A percentile compares a stretch with the other conserved stretches of the same genome.
phyloP scores from a whole-genome alignment of 2,113 vertebrate genomes.

The Burhinus oedicnemus region DNA sequence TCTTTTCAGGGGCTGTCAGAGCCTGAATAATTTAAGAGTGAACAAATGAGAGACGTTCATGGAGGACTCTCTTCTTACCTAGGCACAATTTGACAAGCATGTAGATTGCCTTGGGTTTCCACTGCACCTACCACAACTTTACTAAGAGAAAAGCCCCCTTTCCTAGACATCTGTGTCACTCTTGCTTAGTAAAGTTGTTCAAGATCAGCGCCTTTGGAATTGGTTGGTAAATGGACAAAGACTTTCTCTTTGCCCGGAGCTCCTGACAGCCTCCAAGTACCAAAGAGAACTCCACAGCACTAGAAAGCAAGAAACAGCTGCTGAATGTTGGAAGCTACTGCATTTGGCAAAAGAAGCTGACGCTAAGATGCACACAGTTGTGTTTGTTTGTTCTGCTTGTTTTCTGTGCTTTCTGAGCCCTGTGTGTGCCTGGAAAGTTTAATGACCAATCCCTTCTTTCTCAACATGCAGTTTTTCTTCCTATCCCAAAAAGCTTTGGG shows the following conservation, averaged over 20 bases:
- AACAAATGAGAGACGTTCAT: conserved; percentile 62
- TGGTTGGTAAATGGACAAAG: conserved; percentile 65
- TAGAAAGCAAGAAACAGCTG: conserved; percentile 72
- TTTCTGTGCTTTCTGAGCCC: conserved; percentile 67
- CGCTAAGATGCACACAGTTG: conserved; percentile 64
- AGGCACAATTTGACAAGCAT: conserved; percentile 66
- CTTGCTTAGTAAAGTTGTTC: conserved; percentile 69
- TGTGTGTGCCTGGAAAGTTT: conserved; percentile 66
- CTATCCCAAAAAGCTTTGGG: conserved; percentile 44
- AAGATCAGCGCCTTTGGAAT: conserved; percentile 69
- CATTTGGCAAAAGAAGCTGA: conserved; percentile 72
- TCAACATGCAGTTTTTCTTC: conserved; percentile 64
- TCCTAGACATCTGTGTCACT: conserved; percentile 58
- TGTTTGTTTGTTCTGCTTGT: conserved; percentile 71
- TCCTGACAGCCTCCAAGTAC: conserved; percentile 66
- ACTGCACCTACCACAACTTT: conserved; percentile 71
- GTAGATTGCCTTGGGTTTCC: conserved; percentile 68
- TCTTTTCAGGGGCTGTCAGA: conserved; percentile 70
- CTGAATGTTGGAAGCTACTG: conserved; percentile 70
- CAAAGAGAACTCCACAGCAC: conserved; percentile 66
- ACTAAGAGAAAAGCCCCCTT: conserved; percentile 59
- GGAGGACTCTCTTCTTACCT: conserved; percentile 68
- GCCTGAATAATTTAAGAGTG: conserved; percentile 70
- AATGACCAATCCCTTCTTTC: conserved; percentile 52
- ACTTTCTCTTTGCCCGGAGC: conserved; percentile 69